Percentiles rank a stretch among this genome's conserved stretches.
Evolutionary conservation across 2,113 vertebrate species (phyloP).

Genomic region (Rostratula benghalensis): DNA sequence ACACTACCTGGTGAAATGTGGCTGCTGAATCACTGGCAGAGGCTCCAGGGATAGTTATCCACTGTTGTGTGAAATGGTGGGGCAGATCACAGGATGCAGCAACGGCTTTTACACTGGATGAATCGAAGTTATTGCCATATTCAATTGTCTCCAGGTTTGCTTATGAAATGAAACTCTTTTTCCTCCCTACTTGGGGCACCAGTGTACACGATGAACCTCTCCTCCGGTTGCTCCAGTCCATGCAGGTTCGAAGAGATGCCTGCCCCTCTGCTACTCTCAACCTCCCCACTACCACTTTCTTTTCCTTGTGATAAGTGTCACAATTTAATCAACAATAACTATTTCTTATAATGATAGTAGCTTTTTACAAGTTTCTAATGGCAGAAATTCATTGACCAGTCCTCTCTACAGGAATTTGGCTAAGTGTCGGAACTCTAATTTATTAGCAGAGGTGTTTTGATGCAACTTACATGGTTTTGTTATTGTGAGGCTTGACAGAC

Average conservation of each 20-base stretch:
- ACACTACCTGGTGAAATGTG: neutral
- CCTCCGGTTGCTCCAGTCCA: neutral
- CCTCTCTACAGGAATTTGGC: neutral
- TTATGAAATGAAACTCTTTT: neutral
- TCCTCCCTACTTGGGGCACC: neutral
- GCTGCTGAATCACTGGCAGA: neutral
- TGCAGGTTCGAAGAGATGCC: neutral
- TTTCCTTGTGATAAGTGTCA: neutral
- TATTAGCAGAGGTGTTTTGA: neutral
- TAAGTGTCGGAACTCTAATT: neutral
- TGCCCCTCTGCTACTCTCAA: neutral
- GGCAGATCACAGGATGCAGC: neutral
- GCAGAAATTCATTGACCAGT: neutral
- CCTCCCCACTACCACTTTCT: neutral
- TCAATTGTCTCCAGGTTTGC: neutral
- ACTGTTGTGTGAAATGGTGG: fast-evolving
- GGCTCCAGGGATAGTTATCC: fast-evolving
- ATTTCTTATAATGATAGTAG: neutral
- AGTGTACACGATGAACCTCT: neutral
- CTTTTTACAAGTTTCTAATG: neutral
- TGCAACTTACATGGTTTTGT: neutral
- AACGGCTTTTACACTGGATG: neutral
- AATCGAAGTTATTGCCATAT: neutral
- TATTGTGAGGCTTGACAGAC: neutral
- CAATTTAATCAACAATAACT: neutral